Conservation (phyloP, 2,888 invertebrate species). For the Sepiola atlantica region DNA sequence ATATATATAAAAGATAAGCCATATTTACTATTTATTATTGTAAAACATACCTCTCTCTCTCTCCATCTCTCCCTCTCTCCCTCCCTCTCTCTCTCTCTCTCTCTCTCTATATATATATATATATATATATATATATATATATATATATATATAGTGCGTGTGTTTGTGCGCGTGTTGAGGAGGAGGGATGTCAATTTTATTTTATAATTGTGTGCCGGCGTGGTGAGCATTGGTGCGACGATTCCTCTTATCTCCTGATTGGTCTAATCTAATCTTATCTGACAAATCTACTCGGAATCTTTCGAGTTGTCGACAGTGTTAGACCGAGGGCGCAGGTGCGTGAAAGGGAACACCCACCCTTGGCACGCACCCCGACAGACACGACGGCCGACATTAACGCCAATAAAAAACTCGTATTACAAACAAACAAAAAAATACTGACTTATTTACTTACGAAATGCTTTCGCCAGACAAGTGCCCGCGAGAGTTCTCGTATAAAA, state of each 20-base stretch:
- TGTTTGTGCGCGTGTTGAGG: background rate
- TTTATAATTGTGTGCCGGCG: conserved; percentile 7
- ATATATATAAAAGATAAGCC: background rate
- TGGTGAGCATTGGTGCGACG: background rate
- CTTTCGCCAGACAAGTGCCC: conserved; percentile 32
- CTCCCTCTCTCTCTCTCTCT: too few species aligned
- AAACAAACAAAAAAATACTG: background rate
- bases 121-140: background rate
- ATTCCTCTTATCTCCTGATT: background rate
- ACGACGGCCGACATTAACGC: background rate
- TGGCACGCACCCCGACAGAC: background rate
- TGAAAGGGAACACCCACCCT: background rate
- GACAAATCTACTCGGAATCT: background rate
- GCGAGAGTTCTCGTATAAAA: background rate
- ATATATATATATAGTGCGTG: too few species aligned
- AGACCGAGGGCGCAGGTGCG: conserved; percentile 23
- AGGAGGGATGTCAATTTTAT: background rate
- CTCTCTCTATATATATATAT: background rate
- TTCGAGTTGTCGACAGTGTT: conserved; percentile 32
- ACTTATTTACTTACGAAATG: conserved; percentile 32
- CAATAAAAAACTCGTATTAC: background rate
- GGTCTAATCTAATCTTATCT: conserved; percentile 12
- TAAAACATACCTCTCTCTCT: too few species aligned
- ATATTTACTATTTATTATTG: too few species aligned
- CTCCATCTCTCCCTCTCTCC: too few species aligned